These are phyloP conservation scores for Drosophila anomalata DNA, from an alignment of 2,888 invertebrate genomes.

Conservation along the genomic window DNA sequence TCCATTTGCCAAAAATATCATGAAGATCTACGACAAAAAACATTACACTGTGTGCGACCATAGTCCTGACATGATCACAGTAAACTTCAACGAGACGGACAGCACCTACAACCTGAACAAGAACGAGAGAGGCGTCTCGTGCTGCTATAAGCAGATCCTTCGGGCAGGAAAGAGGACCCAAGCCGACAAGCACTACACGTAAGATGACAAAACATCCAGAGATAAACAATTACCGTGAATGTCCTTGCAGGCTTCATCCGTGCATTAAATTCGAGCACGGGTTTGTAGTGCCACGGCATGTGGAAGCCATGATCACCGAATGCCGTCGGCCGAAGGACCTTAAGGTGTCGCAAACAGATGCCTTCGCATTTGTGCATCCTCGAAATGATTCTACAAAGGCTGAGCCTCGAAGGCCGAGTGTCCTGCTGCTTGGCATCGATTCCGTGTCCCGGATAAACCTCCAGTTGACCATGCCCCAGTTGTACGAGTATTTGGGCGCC, in stretches of 20 bases:
- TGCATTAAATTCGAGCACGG: conserved; percentile 68
- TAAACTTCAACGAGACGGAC: conserved; percentile 57
- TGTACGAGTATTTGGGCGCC: conserved; percentile 86
- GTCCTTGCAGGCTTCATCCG: conserved; percentile 56
- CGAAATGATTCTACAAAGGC: conserved; percentile 63
- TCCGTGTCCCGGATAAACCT: conserved; percentile 92
- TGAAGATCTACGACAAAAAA: conserved; percentile 84
- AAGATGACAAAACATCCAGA: conserved; percentile 15
- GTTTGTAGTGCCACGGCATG: conserved; percentile 64
- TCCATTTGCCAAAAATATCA: conserved; percentile 85
- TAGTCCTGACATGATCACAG: conserved; percentile 70
- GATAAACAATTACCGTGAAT: not conserved
- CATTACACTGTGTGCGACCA: conserved; percentile 85
- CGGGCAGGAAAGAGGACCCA: conserved; percentile 67
- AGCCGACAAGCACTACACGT: conserved; percentile 76
- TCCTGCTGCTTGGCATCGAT: conserved; percentile 93
- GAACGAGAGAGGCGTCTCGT: conserved; percentile 61
- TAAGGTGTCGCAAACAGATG: conserved; percentile 78
- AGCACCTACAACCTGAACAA: conserved; percentile 67
- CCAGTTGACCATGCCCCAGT: conserved; percentile 89
- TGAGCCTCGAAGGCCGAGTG: conserved; percentile 84
- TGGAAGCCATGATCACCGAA: conserved; percentile 69
- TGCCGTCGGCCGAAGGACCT: conserved; percentile 81
- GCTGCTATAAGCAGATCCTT: conserved; percentile 80
- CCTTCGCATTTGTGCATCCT: conserved; percentile 86